Evolutionary conservation across 2,888 invertebrate species (phyloP).

Genomic region (Chalcis sispes): DNA sequence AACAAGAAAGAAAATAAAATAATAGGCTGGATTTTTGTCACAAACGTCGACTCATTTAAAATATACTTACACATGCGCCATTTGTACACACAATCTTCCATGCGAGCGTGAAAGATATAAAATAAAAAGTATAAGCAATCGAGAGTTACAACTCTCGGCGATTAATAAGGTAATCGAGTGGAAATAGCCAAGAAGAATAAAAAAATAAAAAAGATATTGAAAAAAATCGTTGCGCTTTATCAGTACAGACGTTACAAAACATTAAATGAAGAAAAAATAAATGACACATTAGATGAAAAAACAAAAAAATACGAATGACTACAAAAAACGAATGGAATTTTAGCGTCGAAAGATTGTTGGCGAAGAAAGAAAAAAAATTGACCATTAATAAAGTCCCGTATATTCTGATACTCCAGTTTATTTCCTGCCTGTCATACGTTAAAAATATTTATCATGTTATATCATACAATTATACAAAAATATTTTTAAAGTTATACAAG

Average conservation of each 20-base stretch:
- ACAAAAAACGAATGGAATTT: constrained; percentile 32
- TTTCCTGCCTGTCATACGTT: constrained; percentile 40
- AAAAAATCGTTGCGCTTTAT: constrained; percentile 12
- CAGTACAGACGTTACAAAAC: constrained; percentile 17
- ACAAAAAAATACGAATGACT: too few relatives aligned
- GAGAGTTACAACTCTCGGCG: too few relatives aligned
- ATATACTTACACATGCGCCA: constrained; percentile 13
- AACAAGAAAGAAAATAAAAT: too few relatives aligned
- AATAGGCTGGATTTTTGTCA: too few relatives aligned
- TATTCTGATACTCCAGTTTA: constrained; percentile 66
- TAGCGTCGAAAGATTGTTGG: constrained; percentile 41
- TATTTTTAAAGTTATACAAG: neutral
- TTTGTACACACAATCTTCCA: constrained; percentile 39
- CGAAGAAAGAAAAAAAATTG: constrained; percentile 61
- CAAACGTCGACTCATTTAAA: constrained; percentile 31
- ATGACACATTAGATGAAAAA: constrained; percentile 17
- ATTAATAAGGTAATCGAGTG: constrained; percentile 8
- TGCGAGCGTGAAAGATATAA: constrained; percentile 40
- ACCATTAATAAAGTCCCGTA: constrained; percentile 68
- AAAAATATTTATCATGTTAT: constrained; percentile 19
- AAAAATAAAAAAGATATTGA: neutral
- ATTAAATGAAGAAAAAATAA: constrained; percentile 4
- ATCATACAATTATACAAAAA: constrained; percentile 9
- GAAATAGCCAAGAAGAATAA: neutral
- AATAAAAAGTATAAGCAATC: too few relatives aligned